Percentiles rank a stretch among this genome's conserved stretches.
Conservation (phyloP, 2,888 invertebrate genomes). For the Brachynemurus nebulosus region DNA sequence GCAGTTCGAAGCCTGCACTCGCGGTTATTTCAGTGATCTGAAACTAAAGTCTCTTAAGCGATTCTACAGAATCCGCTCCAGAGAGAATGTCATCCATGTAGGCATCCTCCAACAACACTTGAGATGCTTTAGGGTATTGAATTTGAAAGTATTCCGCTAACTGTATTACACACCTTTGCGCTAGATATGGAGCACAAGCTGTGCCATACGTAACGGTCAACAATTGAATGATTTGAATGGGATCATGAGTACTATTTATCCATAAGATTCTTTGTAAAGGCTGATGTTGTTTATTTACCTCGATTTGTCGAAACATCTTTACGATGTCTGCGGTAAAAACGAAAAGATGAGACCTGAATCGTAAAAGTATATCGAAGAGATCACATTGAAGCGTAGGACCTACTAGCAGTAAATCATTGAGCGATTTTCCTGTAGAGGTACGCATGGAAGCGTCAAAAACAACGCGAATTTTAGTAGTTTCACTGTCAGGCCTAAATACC, state of each 20-base stretch:
- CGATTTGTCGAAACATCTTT: neutral
- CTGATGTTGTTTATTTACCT: neutral
- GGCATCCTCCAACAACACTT: conserved; percentile 5
- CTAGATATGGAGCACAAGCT: neutral
- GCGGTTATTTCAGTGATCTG: neutral
- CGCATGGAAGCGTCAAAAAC: no score
- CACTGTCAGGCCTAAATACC: neutral
- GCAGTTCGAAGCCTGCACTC: neutral
- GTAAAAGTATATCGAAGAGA: neutral
- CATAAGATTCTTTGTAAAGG: neutral
- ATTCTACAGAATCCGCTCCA: conserved; percentile 1
- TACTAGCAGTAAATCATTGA: neutral
- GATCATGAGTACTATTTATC: neutral
- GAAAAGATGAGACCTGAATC: neutral
- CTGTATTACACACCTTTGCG: neutral
- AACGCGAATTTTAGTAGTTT: no score
- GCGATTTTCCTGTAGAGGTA: conserved; percentile 1
- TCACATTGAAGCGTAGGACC: neutral
- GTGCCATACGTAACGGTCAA: neutral
- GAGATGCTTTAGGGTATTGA: neutral
- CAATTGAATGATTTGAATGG: neutral
- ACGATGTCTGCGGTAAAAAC: neutral
- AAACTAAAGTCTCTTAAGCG: neutral
- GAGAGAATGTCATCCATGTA: conserved; percentile 13
- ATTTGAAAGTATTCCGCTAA: neutral